Evolutionary conservation across 2,113 vertebrate species (phyloP).

Genomic region (Hippocampus mohnikei): DNA sequence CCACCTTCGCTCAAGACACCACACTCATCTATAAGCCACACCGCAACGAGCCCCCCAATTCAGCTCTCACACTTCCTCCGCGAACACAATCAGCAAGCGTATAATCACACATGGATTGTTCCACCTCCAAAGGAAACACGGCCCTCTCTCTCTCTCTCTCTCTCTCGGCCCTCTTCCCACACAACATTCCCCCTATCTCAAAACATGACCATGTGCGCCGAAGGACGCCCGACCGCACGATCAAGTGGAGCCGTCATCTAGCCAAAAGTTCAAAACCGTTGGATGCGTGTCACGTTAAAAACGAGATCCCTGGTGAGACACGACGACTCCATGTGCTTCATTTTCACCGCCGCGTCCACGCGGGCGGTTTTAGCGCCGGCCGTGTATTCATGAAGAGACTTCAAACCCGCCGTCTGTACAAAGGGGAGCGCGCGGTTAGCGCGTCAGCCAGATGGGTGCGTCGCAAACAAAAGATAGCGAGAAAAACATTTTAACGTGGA

Average conservation of each 20-base stretch:
- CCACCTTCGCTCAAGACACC: constrained; percentile 54
- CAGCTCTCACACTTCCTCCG: constrained; percentile 61
- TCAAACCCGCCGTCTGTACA: constrained; percentile 42
- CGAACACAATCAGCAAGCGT: constrained; percentile 63
- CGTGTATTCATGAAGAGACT: constrained; percentile 27
- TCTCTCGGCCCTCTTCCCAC: constrained; percentile 37
- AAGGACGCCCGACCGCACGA: neutral
- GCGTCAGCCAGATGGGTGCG: constrained; percentile 22
- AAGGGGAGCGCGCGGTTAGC: constrained; percentile 22
- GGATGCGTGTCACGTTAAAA: neutral
- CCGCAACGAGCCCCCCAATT: constrained; percentile 52
- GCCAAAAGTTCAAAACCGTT: constrained; percentile 33
- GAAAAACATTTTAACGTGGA: constrained; percentile 22
- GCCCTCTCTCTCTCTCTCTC: constrained; percentile 32
- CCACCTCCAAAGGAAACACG: constrained; percentile 56
- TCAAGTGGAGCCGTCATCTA: constrained; percentile 9
- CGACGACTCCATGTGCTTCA: constrained; percentile 18
- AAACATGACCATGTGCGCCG: constrained; percentile 25
- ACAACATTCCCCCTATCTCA: constrained; percentile 35
- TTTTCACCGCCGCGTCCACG: constrained; percentile 33
- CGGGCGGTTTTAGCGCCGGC: constrained; percentile 20
- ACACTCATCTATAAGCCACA: constrained; percentile 21
- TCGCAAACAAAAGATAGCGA: constrained; percentile 21
- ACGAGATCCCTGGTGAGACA: neutral
- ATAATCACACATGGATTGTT: constrained; percentile 72